Base-by-base conservation (phyloP, 35 echinoderm and acorn worm genomes). In the Patiria miniata region DNA sequence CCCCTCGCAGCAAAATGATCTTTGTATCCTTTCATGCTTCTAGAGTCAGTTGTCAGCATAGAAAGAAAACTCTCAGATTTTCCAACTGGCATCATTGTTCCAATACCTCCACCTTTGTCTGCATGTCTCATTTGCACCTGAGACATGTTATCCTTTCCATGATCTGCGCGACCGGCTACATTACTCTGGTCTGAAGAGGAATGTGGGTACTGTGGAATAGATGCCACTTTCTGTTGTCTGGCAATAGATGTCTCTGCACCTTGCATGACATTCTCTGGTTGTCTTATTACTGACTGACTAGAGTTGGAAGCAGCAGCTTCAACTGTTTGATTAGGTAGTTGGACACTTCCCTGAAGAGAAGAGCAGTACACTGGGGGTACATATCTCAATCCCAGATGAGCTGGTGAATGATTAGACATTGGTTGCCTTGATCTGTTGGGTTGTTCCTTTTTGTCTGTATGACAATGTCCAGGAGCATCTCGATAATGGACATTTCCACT, bases 21-120 rank as follows among this genome's bases (percentile, higher is more conserved):
- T 34, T 32, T 73, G 65, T 73, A 73, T 73, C 29, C 65, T 28
- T 73, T 73, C 65, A 30, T 73, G 65, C 34, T 73, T 23, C 65
- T 73, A 14, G 65, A 34, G 1, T 73, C 65, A 73, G 3, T 73
- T 73, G 65, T 10, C 23, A 73, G 65, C 65, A 73, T 73, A 34
- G 65, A 73, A 32, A 73, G n/a, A 73, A 34, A 73, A 34, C 34
- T 73, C 14, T 47, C 42, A 4, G 42, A 47, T 47, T 30, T 73
- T 34, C 65, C 29, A 3, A 34, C 23, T 26, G 65, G 30, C 14
- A 73, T 14, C 18, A 73, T 73, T 73, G 65, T 36, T 0, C 29
- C 65, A 32, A 34, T 34, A 30, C 23, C 34, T 36, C 65, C 29
- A 7, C 19, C 26, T 14, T 22, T 73, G 26, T 34, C 29, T 34